phyloP scores from a whole-genome alignment of 2,113 vertebrate species.

The Pluvialis apricaria region DNA sequence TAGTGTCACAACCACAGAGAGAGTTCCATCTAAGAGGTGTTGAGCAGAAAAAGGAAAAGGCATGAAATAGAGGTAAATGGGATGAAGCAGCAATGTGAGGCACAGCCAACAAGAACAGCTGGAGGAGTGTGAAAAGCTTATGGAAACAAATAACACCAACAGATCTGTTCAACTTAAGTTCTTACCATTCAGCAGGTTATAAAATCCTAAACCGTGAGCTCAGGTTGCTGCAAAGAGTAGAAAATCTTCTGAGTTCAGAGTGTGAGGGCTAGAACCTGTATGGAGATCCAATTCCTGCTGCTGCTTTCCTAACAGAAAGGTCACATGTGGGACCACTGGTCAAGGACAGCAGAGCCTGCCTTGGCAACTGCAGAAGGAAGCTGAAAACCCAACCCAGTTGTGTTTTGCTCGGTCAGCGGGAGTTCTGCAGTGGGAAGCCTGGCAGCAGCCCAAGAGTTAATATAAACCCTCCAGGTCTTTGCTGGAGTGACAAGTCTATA shows the following conservation, averaged over 20 bases:
- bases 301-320: not conserved
- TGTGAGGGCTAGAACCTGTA: not conserved
- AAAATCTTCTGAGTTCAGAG: not conserved
- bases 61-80: not conserved
- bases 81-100: not conserved
- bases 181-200: not conserved
- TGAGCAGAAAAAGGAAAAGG: not conserved
- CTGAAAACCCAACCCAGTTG: not conserved
- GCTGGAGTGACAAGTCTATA: not conserved
- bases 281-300: not conserved
- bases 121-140: not conserved
- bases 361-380: not conserved
- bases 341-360: not conserved
- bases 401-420: not conserved
- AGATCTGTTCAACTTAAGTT: rapidly evolving
- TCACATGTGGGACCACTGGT: not conserved
- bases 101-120: not conserved
- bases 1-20: not conserved
- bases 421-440: not conserved
- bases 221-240: not conserved
- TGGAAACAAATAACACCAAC: not conserved
- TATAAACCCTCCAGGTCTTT: not conserved
- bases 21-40: not conserved
- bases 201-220: not conserved
- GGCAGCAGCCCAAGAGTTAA: not conserved